Percentiles rank a stretch among this genome's conserved stretches.
Conservation (phyloP, 53 echinoderm and acorn worm species). For the Astropecten irregularis region DNA sequence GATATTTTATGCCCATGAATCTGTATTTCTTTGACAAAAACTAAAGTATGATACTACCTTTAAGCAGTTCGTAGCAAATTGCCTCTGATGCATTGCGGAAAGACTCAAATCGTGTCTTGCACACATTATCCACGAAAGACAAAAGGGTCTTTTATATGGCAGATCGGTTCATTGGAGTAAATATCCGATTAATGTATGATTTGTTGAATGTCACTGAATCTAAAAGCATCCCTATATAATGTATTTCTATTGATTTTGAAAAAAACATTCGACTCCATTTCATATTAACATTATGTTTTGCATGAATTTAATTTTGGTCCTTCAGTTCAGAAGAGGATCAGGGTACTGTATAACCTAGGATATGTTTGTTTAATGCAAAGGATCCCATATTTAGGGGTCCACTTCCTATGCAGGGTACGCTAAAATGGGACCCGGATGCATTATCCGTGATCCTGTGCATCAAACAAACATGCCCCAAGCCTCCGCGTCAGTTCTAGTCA, state of each 20-base stretch:
- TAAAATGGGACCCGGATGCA: too few relatives aligned
- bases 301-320: neutral
- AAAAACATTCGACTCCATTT: slow-evolving; percentile 6
- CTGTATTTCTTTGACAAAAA: too few relatives aligned
- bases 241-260: neutral
- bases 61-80: slow-evolving; percentile 39
- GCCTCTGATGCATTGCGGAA: slow-evolving; percentile 21
- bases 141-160: neutral
- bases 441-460: too few relatives aligned
- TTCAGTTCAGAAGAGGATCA: slow-evolving; percentile 1
- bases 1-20: too few relatives aligned
- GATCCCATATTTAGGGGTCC: too few relatives aligned
- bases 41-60: too few relatives aligned
- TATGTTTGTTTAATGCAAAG: too few relatives aligned
- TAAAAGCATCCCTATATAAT: neutral
- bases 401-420: too few relatives aligned
- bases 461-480: too few relatives aligned
- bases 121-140: neutral
- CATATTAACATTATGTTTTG: neutral
- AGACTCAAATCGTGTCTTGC: neutral
- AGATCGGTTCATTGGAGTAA: slow-evolving; percentile 7
- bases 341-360: neutral
- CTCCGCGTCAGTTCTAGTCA: neutral
- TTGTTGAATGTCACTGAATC: slow-evolving; percentile 3
- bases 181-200: slow-evolving; percentile 5